A percentile compares a stretch with the other conserved stretches of the same genome.
Evolutionary conservation across 2,888 invertebrate species (phyloP).

Genomic region (Acronicta leporina): DNA sequence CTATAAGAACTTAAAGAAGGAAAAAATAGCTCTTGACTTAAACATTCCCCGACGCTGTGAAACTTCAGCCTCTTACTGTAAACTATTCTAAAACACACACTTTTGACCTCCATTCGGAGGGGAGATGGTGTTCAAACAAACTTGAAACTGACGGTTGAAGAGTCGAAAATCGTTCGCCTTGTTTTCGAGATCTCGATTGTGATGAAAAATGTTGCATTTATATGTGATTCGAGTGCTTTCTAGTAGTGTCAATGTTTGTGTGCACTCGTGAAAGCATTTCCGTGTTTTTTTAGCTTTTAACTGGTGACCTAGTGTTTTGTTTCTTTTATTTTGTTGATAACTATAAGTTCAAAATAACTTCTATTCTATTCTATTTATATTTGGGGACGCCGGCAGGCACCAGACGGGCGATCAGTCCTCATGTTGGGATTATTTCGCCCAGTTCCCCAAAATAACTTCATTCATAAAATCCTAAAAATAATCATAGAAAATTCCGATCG

Average conservation of each 20-base stretch:
- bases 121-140: slow-evolving; percentile 34
- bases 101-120: slow-evolving; percentile 41
- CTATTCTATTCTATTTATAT: no score
- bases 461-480: no score
- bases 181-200: slow-evolving; percentile 21
- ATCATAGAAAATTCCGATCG: no score
- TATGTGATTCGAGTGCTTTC: slow-evolving; percentile 41
- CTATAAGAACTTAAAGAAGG: slow-evolving; percentile 7
- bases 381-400: no score
- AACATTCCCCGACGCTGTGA: slow-evolving; percentile 23
- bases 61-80: neutral
- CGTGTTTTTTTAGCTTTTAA: slow-evolving; percentile 48
- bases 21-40: slow-evolving; percentile 35
- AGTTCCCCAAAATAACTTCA: no score
- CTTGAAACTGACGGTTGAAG: slow-evolving; percentile 37
- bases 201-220: slow-evolving; percentile 52
- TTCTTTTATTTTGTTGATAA: slow-evolving; percentile 5
- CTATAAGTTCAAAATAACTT: neutral
- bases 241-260: slow-evolving; percentile 52
- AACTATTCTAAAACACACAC: slow-evolving; percentile 39
- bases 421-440: no score
- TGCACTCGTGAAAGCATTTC: slow-evolving; percentile 43
- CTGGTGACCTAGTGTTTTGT: slow-evolving; percentile 27
- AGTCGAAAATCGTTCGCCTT: slow-evolving; percentile 32
- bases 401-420: no score